Conservation (phyloP, 2,797 vertebrate genomes). For the Anguilla megastoma region DNA sequence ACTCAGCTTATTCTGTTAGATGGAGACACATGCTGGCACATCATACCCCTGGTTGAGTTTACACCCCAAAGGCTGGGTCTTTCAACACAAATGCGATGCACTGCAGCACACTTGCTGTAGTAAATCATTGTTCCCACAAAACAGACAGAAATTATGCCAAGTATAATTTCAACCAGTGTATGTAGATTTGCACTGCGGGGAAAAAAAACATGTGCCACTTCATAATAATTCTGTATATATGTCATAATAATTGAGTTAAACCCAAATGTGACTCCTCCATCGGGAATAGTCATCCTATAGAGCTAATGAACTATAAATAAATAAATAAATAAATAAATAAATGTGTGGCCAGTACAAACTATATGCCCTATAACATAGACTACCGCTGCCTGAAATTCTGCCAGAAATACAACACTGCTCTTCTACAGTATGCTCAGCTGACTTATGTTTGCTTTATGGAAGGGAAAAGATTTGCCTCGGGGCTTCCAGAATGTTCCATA, state of each 20-base stretch:
- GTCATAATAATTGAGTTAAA: neutral
- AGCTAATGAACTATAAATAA: neutral
- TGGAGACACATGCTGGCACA: neutral
- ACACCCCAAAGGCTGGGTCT: neutral
- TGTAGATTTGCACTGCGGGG: neutral
- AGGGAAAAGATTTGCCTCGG: neutral
- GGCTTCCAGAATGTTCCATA: neutral
- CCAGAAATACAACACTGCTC: neutral
- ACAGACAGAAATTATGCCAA: neutral
- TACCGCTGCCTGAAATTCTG: no score
- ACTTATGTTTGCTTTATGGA: neutral
- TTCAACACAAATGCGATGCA: neutral
- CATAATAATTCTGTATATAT: neutral
- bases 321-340: no score
- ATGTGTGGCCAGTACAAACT: no score
- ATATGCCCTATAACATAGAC: no score
- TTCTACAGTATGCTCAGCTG: neutral
- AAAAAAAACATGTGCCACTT: neutral
- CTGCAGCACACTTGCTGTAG: neutral
- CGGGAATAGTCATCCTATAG: neutral
- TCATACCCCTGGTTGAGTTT: neutral
- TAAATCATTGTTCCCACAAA: neutral
- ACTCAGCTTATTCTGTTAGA: conserved; percentile 13
- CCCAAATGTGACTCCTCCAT: neutral
- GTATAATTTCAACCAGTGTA: neutral